phyloP scores from a whole-genome alignment of 1,140 invertebrate genomes.

The Camponotus floridanus region DNA sequence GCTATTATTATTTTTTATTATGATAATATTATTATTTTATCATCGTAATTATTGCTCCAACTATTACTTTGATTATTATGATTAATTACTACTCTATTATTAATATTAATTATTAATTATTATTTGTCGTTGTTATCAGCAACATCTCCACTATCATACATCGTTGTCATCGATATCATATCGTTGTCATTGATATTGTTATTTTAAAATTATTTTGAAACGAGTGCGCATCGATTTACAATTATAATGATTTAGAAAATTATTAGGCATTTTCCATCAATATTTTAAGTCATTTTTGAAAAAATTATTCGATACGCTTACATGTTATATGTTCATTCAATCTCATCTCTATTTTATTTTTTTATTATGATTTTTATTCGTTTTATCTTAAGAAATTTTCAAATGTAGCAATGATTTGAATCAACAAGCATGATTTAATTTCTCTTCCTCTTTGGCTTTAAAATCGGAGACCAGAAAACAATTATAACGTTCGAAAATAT shows the following conservation, averaged over 20 bases:
- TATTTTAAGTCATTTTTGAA: neutral
- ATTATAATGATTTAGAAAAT: neutral
- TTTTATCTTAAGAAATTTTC: neutral
- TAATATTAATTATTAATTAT: slow-evolving; percentile 53
- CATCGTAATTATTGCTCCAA: slow-evolving; percentile 48
- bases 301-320: neutral
- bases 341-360: neutral
- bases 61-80: slow-evolving; percentile 38
- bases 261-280: neutral
- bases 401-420: neutral
- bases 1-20: slow-evolving; percentile 61
- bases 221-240: slow-evolving; percentile 9
- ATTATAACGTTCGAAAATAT: neutral
- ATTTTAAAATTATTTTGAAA: slow-evolving; percentile 7
- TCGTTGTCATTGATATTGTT: slow-evolving; percentile 5
- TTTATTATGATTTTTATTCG: neutral
- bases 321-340: neutral
- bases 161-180: slow-evolving; percentile 39
- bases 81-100: slow-evolving; percentile 45
- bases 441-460: neutral
- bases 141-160: slow-evolving; percentile 41
- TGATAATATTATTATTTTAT: slow-evolving; percentile 63
- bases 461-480: neutral
- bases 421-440: neutral
- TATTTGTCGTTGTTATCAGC: slow-evolving; percentile 42